Conservation (phyloP, 2,888 invertebrate species). For the Mesoligia furuncula region DNA sequence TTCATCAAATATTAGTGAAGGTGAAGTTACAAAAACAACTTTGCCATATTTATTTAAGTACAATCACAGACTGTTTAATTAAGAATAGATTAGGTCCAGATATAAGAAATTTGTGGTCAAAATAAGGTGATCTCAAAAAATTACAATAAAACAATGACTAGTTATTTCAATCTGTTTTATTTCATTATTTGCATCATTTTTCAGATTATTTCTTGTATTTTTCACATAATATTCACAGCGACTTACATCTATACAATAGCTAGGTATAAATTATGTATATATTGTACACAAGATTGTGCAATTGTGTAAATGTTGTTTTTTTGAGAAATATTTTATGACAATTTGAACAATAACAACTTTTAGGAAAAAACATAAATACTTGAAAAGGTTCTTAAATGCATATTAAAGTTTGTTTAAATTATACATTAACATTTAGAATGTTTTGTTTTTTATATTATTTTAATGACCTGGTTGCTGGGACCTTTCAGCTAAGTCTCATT, state of each 20-base stretch:
- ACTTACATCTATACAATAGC: slow-evolving; percentile 73
- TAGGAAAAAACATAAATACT: neutral
- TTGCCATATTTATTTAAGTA: neutral
- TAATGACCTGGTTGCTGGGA: no score
- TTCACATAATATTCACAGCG: slow-evolving; percentile 79
- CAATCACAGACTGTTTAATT: neutral
- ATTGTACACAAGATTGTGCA: slow-evolving; percentile 72
- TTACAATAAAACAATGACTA: slow-evolving; percentile 58
- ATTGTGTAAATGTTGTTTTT: slow-evolving; percentile 49
- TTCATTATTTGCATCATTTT: slow-evolving; percentile 74
- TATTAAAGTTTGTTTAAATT: neutral
- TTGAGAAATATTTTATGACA: slow-evolving; percentile 22
- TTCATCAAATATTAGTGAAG: neutral
- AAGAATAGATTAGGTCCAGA: neutral
- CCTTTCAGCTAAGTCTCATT: neutral
- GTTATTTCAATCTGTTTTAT: slow-evolving; percentile 66
- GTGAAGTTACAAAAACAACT: neutral
- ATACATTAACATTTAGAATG: neutral
- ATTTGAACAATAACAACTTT: slow-evolving; percentile 32
- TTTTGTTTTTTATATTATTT: no score
- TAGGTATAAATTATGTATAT: slow-evolving; percentile 65
- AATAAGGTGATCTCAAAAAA: neutral
- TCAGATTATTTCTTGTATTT: slow-evolving; percentile 69
- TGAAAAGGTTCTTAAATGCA: slow-evolving; percentile 22
- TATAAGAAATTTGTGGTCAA: no score